Evolutionary conservation across 64 coral and sea anemone genomes (phyloP).

Genomic region (Montipora cactus): DNA sequence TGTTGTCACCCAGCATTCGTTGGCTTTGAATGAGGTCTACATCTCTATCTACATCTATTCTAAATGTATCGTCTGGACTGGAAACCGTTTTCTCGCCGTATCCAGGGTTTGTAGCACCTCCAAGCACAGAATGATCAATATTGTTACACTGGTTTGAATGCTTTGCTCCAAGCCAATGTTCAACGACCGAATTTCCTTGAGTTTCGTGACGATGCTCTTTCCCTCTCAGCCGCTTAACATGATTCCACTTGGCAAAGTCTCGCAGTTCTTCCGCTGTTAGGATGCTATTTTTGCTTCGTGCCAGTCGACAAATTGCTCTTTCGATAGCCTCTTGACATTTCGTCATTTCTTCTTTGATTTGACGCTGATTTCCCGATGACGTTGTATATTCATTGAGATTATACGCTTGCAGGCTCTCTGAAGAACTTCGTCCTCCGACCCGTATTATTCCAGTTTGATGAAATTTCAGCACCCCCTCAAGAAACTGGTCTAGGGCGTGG

Average conservation of each 20-base stretch:
- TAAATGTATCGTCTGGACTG: neutral
- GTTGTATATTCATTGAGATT: constrained; percentile 57
- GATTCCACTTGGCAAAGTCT: neutral
- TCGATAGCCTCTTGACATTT: constrained; percentile 51
- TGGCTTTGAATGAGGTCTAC: constrained; percentile 72
- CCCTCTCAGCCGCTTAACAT: constrained; percentile 1
- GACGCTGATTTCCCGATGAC: constrained; percentile 29
- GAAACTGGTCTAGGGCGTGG: constrained; percentile 89
- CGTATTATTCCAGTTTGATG: constrained; percentile 56
- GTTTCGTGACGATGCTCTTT: neutral
- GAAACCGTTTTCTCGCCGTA: neutral
- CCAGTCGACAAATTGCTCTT: neutral
- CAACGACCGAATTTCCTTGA: constrained; percentile 17
- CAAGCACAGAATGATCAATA: neutral
- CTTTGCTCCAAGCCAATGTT: constrained; percentile 26
- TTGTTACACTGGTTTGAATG: neutral
- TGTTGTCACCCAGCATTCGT: constrained; percentile 67
- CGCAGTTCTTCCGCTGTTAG: constrained; percentile 16
- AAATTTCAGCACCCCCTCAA: constrained; percentile 85
- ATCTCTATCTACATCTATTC: constrained; percentile 67
- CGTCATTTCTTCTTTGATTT: constrained; percentile 33
- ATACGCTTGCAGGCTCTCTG: constrained; percentile 53
- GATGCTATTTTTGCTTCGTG: neutral
- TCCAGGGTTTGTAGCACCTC: neutral
- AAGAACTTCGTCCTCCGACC: constrained; percentile 82